Conservation (phyloP, 2,888 invertebrate species). For the Dynastes tityus region DNA sequence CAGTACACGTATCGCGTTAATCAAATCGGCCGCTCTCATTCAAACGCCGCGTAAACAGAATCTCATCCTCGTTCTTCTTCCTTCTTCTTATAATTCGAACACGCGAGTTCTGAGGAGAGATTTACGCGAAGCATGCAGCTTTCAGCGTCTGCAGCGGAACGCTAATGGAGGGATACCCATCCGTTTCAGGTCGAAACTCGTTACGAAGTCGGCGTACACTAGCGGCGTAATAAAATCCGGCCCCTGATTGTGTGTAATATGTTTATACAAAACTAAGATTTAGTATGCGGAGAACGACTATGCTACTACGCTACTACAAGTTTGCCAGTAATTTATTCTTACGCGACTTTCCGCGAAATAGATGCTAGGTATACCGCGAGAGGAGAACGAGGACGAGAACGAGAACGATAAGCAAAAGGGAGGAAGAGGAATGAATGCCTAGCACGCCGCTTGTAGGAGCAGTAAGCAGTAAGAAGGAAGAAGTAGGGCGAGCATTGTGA, state of each 20-base stretch:
- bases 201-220: conserved; percentile 63
- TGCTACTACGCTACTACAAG: conserved; percentile 59
- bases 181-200: conserved; percentile 61
- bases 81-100: too few species aligned
- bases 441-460: too few species aligned
- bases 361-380: not conserved
- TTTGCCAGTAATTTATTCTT: conserved; percentile 67
- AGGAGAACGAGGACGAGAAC: not conserved
- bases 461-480: conserved; percentile 9
- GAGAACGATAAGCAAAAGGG: not conserved
- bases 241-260: conserved; percentile 67
- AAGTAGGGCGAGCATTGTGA: conserved; percentile 53
- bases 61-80: too few species aligned
- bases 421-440: conserved; percentile 45
- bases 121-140: too few species aligned
- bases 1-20: too few species aligned
- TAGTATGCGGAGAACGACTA: conserved; percentile 65
- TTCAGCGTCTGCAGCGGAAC: conserved; percentile 43
- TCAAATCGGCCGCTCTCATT: too few species aligned
- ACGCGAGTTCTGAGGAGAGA: too few species aligned
- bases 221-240: conserved; percentile 62
- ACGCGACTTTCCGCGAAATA: conserved; percentile 62
- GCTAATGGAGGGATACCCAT: conserved; percentile 59
- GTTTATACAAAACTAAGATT: conserved; percentile 68
- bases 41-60: too few species aligned